Evolutionary conservation across 2,797 vertebrate species (phyloP).

Genomic region (Squalus acanthias): DNA sequence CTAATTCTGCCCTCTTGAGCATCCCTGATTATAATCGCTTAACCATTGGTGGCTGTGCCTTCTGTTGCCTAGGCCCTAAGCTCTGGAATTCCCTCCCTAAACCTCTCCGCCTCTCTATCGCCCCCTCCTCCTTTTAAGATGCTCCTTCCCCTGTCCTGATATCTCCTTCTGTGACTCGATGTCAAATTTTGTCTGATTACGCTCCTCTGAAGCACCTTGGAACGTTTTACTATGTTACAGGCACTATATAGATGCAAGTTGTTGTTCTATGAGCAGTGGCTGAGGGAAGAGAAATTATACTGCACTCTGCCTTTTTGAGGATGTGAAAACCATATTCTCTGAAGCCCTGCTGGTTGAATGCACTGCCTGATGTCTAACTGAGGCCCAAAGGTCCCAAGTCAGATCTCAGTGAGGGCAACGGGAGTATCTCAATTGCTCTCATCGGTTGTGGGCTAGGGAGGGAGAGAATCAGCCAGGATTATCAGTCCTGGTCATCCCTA

Average conservation of each 20-base stretch:
- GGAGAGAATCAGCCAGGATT: neutral
- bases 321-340: neutral
- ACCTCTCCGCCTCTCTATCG: neutral
- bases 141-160: neutral
- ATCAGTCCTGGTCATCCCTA: neutral
- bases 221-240: neutral
- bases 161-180: neutral
- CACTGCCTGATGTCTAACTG: neutral
- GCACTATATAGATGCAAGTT: neutral
- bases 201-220: neutral
- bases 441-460: neutral
- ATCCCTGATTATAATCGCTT: too few relatives aligned
- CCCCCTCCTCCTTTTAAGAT: neutral
- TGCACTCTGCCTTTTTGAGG: too few relatives aligned
- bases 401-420: neutral
- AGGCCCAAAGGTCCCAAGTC: neutral
- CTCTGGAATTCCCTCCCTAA: neutral
- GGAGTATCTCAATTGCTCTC: neutral
- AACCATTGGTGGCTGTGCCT: too few relatives aligned
- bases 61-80: too few relatives aligned
- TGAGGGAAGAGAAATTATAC: neutral
- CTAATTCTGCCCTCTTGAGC: too few relatives aligned
- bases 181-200: neutral
- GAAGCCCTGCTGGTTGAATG: neutral
- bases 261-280: neutral